Evolutionary conservation across 2,113 vertebrate genomes (phyloP), one percentile per base, ranked within the genome.

Genomic region (Alosa alosa): DNA sequence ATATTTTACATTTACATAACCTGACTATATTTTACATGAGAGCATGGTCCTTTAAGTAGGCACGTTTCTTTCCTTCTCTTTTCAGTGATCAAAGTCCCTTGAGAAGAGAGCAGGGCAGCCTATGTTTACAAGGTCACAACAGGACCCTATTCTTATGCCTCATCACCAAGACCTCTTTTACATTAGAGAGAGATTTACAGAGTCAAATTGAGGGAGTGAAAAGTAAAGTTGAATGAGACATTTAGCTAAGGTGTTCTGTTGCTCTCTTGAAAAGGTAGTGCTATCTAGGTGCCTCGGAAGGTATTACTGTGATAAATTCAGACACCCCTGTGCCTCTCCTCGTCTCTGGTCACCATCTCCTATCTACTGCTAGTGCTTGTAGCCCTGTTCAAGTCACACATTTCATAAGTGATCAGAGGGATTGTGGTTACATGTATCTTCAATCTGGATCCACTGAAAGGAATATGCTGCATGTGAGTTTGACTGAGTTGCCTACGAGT

Each of bases 71-170:
- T 36, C 36, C 36, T 36, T 39, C 68, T 45, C 82, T 81, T 55
- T 83, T 83, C 68, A 45, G 64, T 83, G 83, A 83, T 83, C 83
- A 83, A 81, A 83, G 82, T 82, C 83, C 86, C 83, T 83, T 86
- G 82, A 86, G 60, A 86, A 72, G 82, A 50, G 52, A 83, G 85
- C 85, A 86, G 83, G 82, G 82, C 82, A 78, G 82, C 82, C 78
- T 83, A 72, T 83, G 46, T 72, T 84, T 78, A 68, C 46, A 0
- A 45, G 7, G 22, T 45, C 60, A 75, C 78, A 1, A 50, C 78
- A 83, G 86, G 57, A 41, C 68, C 85, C 60, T 89, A 86, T 86
- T 89, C 86, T 86, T 85, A 86, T 83, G 52, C 15, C 25, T 39
- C 81, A 81, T 83, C 83, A 86, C 64, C 81, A 25, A 64, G 81